Conservation (phyloP, 2,888 invertebrate species). For the Drosophila macrospina region DNA sequence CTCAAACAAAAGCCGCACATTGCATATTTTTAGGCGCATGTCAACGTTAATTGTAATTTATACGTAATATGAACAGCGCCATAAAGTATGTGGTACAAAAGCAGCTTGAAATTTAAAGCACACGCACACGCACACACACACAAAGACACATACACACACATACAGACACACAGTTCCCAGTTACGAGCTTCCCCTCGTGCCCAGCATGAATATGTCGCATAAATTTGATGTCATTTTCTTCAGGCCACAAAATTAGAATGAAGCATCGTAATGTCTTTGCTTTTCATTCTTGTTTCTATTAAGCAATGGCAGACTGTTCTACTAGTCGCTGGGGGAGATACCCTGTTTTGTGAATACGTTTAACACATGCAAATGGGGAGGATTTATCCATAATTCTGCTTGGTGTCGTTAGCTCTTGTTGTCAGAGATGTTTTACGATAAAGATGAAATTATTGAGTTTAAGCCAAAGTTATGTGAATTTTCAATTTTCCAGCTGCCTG, state of each 20-base stretch:
- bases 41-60: slow-evolving; percentile 79
- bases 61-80: slow-evolving; percentile 78
- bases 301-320: slow-evolving; percentile 18
- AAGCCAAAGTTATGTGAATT: slow-evolving; percentile 52
- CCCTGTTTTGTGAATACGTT: not conserved
- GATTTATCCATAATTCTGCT: not conserved
- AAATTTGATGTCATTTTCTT: slow-evolving; percentile 61
- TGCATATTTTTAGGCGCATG: slow-evolving; percentile 77
- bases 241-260: slow-evolving; percentile 66
- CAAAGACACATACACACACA: not conserved
- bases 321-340: not conserved
- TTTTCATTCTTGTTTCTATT: slow-evolving; percentile 23
- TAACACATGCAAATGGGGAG: not conserved
- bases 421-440: too few species aligned
- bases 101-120: slow-evolving; percentile 57
- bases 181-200: slow-evolving; percentile 19
- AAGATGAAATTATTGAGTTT: not conserved
- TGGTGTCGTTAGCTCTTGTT: too few species aligned
- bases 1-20: slow-evolving; percentile 69
- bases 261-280: slow-evolving; percentile 60
- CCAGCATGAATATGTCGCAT: slow-evolving; percentile 61
- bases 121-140: slow-evolving; percentile 25
- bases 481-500: slow-evolving; percentile 75
- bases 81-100: slow-evolving; percentile 69
- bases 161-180: not conserved